Percentiles rank a stretch among this genome's conserved stretches.
phyloP scores from a whole-genome alignment of 2,888 invertebrate species.

The Erannis defoliaria region DNA sequence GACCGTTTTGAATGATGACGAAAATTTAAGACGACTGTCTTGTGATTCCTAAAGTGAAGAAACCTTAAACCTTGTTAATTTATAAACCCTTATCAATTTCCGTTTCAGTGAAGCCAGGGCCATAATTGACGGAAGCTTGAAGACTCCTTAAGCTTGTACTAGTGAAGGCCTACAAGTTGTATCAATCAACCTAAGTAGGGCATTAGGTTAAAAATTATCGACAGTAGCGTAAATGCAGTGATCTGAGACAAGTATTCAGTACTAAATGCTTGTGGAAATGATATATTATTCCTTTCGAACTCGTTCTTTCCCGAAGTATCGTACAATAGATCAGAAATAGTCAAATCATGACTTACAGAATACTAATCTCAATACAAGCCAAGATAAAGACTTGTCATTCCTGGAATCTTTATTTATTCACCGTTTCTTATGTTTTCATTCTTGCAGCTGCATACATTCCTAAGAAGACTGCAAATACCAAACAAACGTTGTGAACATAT shows the following conservation, averaged over 20 bases:
- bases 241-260: neutral
- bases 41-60: neutral
- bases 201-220: neutral
- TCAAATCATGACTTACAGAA: too few relatives aligned
- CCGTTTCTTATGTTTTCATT: neutral
- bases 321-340: too few relatives aligned
- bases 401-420: neutral
- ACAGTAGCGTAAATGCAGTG: neutral
- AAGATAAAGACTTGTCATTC: neutral
- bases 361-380: too few relatives aligned
- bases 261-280: too few relatives aligned
- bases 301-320: too few relatives aligned
- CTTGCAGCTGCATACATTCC: conserved; percentile 1
- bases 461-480: neutral
- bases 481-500: neutral
- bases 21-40: too few relatives aligned
- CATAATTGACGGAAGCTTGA: conserved; percentile 3
- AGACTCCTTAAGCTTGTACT: conserved; percentile 16
- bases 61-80: neutral
- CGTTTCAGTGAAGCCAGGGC: neutral
- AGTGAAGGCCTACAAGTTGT: conserved; percentile 28
- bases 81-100: neutral
- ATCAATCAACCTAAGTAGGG: conserved; percentile 22
- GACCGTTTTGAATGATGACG: too few relatives aligned
- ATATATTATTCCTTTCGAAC: too few relatives aligned